These are phyloP conservation scores for Megalonaias nervosa DNA, from an alignment of 1,140 invertebrate species.

Conservation along the genomic window DNA sequence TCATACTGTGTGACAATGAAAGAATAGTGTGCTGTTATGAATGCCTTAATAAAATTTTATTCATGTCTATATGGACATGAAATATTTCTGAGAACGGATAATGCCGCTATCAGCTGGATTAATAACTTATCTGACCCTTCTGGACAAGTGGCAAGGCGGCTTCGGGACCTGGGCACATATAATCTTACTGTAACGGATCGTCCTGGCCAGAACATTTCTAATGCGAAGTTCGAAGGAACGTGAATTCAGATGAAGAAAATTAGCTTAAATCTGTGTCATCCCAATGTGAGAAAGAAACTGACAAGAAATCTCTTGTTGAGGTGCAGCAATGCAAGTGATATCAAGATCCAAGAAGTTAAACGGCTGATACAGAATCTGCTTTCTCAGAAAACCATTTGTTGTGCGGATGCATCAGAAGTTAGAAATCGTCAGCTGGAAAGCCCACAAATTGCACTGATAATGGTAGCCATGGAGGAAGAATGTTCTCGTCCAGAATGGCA, in stretches of 20 bases:
- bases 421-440: too few relatives aligned
- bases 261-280: too few relatives aligned
- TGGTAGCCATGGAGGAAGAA: too few relatives aligned
- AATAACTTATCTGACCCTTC: conserved; percentile 17
- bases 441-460: too few relatives aligned
- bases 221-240: conserved; percentile 31
- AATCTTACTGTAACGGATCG: conserved; percentile 48
- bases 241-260: not conserved
- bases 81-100: conserved; percentile 42
- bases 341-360: too few relatives aligned
- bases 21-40: conserved; percentile 41
- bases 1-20: conserved; percentile 68
- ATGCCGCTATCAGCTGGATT: conserved; percentile 47
- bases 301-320: too few relatives aligned
- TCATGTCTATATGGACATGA: conserved; percentile 40
- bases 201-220: conserved; percentile 40
- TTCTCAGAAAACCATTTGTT: too few relatives aligned
- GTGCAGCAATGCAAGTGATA: too few relatives aligned
- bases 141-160: conserved; percentile 54
- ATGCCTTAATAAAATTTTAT: conserved; percentile 32
- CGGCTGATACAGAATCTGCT: too few relatives aligned
- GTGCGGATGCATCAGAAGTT: too few relatives aligned
- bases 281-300: too few relatives aligned
- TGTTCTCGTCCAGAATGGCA: too few relatives aligned
- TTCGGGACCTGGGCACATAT: conserved; percentile 45